phyloP scores from a whole-genome alignment of 2,888 invertebrate species.

The Epirrhoe alternata region DNA sequence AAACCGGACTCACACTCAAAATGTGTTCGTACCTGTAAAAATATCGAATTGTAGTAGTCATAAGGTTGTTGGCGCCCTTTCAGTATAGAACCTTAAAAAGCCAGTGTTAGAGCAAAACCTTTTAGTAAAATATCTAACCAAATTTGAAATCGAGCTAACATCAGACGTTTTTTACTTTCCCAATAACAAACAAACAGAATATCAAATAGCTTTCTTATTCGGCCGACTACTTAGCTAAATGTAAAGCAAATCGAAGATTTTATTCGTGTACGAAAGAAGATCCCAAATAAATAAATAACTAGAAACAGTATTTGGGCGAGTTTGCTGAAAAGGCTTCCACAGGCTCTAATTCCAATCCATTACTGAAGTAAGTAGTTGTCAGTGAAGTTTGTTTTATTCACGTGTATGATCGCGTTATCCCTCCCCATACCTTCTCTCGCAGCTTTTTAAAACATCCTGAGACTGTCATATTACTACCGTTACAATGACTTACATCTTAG shows the following conservation, averaged over 20 bases:
- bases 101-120: no score
- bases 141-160: neutral
- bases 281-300: conserved; percentile 14
- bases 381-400: conserved; percentile 23
- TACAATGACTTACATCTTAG: neutral
- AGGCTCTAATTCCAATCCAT: conserved; percentile 39
- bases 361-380: conserved; percentile 31
- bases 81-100: no score
- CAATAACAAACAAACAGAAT: neutral
- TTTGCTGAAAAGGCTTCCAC: conserved; percentile 28
- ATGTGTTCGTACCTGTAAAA: no score
- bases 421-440: neutral
- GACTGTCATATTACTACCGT: neutral
- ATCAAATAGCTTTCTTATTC: neutral
- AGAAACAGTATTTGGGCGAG: conserved; percentile 11
- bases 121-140: neutral
- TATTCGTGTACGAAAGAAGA: conserved; percentile 2
- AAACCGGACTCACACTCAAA: no score
- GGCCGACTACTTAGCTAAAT: conserved; percentile 1
- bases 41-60: no score
- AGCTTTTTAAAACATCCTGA: neutral
- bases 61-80: no score
- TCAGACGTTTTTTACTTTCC: neutral
- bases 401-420: conserved; percentile 1
- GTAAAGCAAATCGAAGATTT: conserved; percentile 7